A percentile compares a stretch with the other conserved stretches of the same genome.
Conservation (phyloP, 2,888 invertebrate genomes). For the Cerceris rybyensis region DNA sequence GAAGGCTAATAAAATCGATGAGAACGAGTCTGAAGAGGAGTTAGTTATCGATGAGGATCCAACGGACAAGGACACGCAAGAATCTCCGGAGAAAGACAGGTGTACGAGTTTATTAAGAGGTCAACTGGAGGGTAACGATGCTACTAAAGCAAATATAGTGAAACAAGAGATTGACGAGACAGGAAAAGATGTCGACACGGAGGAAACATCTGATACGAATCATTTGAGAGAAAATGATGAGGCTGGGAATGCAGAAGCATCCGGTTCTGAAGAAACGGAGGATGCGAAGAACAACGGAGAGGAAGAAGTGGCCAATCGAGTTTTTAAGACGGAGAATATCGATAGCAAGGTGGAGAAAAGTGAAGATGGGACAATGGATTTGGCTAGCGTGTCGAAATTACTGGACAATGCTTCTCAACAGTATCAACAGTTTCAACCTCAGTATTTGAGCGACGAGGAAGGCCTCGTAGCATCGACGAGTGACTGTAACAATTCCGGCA, state of each 20-base stretch:
- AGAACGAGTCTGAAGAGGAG: constrained; percentile 87
- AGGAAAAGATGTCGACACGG: constrained; percentile 52
- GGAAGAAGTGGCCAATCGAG: constrained; percentile 72
- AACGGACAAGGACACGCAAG: constrained; percentile 69
- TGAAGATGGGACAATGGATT: constrained; percentile 83
- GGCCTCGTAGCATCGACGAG: constrained; percentile 92
- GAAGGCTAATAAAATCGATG: constrained; percentile 83
- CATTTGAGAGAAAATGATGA: constrained; percentile 37
- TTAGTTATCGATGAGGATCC: constrained; percentile 87
- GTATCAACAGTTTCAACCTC: constrained; percentile 78
- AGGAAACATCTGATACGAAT: constrained; percentile 71
- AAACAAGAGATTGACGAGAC: constrained; percentile 69
- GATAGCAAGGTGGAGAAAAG: constrained; percentile 67
- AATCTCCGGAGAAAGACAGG: constrained; percentile 61
- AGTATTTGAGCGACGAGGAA: constrained; percentile 86
- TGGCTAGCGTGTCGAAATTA: constrained; percentile 90
- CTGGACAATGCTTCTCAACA: constrained; percentile 88
- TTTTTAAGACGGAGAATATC: constrained; percentile 1
- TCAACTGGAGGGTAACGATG: constrained; percentile 69
- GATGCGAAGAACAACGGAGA: constrained; percentile 68
- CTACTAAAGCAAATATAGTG: constrained; percentile 61
- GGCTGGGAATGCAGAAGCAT: background rate
- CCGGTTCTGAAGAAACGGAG: constrained; percentile 3
- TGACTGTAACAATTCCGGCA: constrained; percentile 92
- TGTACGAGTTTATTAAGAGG: constrained; percentile 75